Evolutionary conservation across 2,888 invertebrate species (phyloP).

Genomic region (Aphodius granarius): DNA sequence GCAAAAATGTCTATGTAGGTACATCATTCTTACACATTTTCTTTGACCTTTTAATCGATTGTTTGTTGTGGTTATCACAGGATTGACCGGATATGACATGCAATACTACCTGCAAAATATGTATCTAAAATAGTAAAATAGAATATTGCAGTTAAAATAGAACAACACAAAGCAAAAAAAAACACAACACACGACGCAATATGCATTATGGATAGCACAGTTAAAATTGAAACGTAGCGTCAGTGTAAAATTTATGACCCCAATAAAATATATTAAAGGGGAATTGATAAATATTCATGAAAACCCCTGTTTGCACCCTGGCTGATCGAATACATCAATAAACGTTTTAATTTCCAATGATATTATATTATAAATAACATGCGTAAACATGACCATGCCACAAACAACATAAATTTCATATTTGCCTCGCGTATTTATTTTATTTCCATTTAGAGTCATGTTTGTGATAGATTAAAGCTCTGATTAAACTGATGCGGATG

Average conservation of each 20-base stretch:
- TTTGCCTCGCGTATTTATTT: neutral
- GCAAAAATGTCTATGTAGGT: no score
- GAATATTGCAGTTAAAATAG: neutral
- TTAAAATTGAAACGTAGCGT: constrained; percentile 7
- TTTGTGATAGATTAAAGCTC: neutral
- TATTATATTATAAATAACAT: constrained; percentile 8
- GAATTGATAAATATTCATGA: constrained; percentile 12
- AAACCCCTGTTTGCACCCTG: constrained; percentile 2
- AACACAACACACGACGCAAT: neutral
- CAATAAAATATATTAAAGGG: constrained; percentile 13
- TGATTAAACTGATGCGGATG: no score
- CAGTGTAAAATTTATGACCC: neutral
- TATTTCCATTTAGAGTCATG: neutral
- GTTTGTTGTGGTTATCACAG: no score
- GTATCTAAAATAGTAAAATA: no score
- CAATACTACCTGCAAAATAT: no score
- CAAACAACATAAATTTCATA: neutral
- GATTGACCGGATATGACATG: no score
- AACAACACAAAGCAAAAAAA: neutral
- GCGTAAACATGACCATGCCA: neutral
- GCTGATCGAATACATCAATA: constrained; percentile 6
- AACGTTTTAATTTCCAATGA: constrained; percentile 9
- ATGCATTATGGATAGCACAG: neutral
- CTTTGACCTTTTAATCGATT: no score
- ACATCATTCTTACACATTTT: no score